phyloP scores from a whole-genome alignment of 2,113 vertebrate genomes.

The Acanthochromis polyacanthus region DNA sequence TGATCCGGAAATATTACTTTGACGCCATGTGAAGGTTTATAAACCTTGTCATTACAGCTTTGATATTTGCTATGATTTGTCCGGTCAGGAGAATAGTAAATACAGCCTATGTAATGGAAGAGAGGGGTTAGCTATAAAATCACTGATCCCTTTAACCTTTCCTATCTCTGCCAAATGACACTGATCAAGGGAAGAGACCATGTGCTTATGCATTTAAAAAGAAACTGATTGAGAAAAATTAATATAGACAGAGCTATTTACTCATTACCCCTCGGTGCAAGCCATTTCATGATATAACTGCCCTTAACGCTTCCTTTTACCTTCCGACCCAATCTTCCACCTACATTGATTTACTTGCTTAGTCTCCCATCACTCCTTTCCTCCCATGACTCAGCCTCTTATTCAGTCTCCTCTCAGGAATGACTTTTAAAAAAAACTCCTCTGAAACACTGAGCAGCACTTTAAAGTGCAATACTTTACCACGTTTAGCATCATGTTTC shows the following conservation, averaged over 20 bases:
- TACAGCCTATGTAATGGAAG: slow-evolving; percentile 53
- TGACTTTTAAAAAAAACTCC: slow-evolving; percentile 51
- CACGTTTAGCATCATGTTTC: slow-evolving; percentile 14
- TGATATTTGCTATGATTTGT: slow-evolving; percentile 60
- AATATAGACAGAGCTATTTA: slow-evolving; percentile 77
- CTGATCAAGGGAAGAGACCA: slow-evolving; percentile 69
- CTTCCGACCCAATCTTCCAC: slow-evolving; percentile 53
- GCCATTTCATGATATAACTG: slow-evolving; percentile 48
- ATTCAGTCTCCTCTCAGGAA: slow-evolving; percentile 34
- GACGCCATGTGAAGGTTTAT: slow-evolving; percentile 63
- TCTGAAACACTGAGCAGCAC: slow-evolving; percentile 62
- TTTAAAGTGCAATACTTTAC: slow-evolving; percentile 29
- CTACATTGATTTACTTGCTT: slow-evolving; percentile 28
- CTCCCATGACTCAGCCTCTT: slow-evolving; percentile 24
- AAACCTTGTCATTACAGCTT: slow-evolving; percentile 62
- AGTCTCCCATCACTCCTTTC: slow-evolving; percentile 10
- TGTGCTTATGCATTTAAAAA: slow-evolving; percentile 57
- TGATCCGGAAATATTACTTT: slow-evolving; percentile 55
- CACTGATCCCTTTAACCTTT: slow-evolving; percentile 77
- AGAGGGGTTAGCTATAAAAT: slow-evolving; percentile 57
- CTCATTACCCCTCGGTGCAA: slow-evolving; percentile 50
- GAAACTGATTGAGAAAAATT: slow-evolving; percentile 63
- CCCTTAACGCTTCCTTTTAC: slow-evolving; percentile 49
- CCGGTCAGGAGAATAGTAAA: slow-evolving; percentile 48
- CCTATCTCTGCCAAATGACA: slow-evolving; percentile 60